Base-by-base conservation (phyloP, 2,888 invertebrate genomes). In the Gryllus longicercus region DNA sequence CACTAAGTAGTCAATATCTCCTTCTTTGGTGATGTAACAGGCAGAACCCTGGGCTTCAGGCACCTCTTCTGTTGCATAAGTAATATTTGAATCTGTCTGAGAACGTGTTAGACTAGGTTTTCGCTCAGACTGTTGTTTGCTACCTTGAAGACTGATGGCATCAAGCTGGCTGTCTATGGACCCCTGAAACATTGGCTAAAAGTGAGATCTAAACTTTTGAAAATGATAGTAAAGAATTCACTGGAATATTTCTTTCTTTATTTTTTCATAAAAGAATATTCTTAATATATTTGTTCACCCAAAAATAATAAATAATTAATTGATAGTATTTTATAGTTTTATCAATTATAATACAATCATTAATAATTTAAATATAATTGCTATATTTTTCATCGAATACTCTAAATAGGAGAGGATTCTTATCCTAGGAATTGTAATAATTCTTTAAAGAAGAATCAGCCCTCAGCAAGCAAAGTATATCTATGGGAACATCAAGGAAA, bases 21-120 rank as follows among this genome's bases (percentile, higher is more conserved):
- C 99, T 84, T 98, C 97, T 84, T 94, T 94, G 50, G 97, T 98
- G 81, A 99, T 98, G 85, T 98, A 99, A 86, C 94, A 92, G 25
- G 93, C 89, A 0, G 98, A 94, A 0, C 96, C 97, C 0, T 95
- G 93, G 0, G 96, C 96, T 88, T 97, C 96, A 1, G 94, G 93
- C 81, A 95, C 91, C 85, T 97, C 97, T 83, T 96, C 95, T 2
- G 93, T 92, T 0, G 93, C 91, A 85, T 96, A 96, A 10, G 95
- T 94, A 80, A 97, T 96, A 85, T 96, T 96, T 0, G 96, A 96
- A 86, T 97, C 97, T 0, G 97, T 97, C 85, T 96, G 95, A 0
- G 96, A 97, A 78, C 97, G 90, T 1, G 93, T 92, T 81, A 96
- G 90, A 84, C 93, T 92, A 0, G 93, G 90, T 86, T 93, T 93